phyloP scores from a whole-genome alignment of 2,888 invertebrate species.

The Podotricha telesiphe region DNA sequence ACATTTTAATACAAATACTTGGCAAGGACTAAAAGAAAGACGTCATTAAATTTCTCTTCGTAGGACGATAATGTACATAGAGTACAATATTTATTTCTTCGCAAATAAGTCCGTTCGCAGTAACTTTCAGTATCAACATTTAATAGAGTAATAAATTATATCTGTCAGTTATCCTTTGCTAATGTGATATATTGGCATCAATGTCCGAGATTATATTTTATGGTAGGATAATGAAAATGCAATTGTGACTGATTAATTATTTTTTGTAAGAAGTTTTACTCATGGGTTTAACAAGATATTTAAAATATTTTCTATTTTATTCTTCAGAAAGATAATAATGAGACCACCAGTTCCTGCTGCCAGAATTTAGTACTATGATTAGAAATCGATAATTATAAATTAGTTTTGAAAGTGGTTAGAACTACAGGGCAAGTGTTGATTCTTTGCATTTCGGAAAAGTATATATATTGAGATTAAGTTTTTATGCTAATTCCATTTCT shows the following conservation, averaged over 20 bases:
- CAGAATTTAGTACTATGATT: no score
- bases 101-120: conserved; percentile 6
- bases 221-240: background rate
- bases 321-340: no score
- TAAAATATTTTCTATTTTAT: no score
- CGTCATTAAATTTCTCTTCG: background rate
- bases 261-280: no score
- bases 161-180: conserved; percentile 24
- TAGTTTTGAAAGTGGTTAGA: no score
- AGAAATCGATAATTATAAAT: no score
- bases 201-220: conserved; percentile 1
- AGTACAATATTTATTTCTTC: conserved; percentile 20
- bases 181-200: background rate
- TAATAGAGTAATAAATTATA: conserved; percentile 24
- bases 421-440: no score
- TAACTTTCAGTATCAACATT: conserved; percentile 8
- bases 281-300: no score
- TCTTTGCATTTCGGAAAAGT: no score
- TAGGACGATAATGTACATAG: background rate
- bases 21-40: background rate
- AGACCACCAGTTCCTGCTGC: no score
- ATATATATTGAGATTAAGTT: no score
- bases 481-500: no score
- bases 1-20: background rate
- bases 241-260: background rate